These are phyloP conservation scores for Cheirogaleus medius DNA, from an alignment of 2,113 vertebrate genomes.

Conservation along the genomic window DNA sequence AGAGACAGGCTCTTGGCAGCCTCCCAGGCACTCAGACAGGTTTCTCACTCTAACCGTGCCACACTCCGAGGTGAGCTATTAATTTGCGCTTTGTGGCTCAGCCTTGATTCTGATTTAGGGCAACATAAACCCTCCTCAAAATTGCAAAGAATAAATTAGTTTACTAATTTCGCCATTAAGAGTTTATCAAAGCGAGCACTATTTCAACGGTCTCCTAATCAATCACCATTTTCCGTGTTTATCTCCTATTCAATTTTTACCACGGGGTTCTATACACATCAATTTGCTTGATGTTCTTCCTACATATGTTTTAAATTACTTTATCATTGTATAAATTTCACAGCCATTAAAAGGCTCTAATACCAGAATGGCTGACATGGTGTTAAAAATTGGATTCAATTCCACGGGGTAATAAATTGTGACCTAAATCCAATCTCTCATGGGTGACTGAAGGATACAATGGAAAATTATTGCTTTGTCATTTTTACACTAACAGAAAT, in stretches of 20 bases:
- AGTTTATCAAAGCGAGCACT: conserved; percentile 80
- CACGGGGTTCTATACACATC: conserved; percentile 77
- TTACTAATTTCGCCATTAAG: conserved; percentile 87
- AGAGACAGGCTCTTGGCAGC: neutral
- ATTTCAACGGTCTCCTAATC: conserved; percentile 79
- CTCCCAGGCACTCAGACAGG: neutral
- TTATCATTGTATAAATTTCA: conserved; percentile 84
- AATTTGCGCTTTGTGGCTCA: conserved; percentile 73
- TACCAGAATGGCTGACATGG: conserved; percentile 81
- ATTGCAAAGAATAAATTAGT: conserved; percentile 81
- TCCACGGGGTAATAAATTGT: conserved; percentile 84
- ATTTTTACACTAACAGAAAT: conserved; percentile 81
- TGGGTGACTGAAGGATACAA: conserved; percentile 84
- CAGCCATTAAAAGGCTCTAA: conserved; percentile 82
- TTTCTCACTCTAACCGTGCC: conserved; percentile 21
- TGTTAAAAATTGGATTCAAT: conserved; percentile 85
- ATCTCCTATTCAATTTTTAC: conserved; percentile 78
- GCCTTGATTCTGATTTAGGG: conserved; percentile 81
- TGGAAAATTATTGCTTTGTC: conserved; percentile 85
- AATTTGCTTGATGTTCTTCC: conserved; percentile 75
- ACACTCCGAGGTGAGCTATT: conserved; percentile 76
- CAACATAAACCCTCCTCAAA: conserved; percentile 81
- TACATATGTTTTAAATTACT: conserved; percentile 84
- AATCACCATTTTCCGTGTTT: conserved; percentile 85
- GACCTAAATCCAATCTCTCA: conserved; percentile 85